These are phyloP conservation scores for Melinopterus prodromus DNA, from an alignment of 2,888 invertebrate species.

Conservation along the genomic window DNA sequence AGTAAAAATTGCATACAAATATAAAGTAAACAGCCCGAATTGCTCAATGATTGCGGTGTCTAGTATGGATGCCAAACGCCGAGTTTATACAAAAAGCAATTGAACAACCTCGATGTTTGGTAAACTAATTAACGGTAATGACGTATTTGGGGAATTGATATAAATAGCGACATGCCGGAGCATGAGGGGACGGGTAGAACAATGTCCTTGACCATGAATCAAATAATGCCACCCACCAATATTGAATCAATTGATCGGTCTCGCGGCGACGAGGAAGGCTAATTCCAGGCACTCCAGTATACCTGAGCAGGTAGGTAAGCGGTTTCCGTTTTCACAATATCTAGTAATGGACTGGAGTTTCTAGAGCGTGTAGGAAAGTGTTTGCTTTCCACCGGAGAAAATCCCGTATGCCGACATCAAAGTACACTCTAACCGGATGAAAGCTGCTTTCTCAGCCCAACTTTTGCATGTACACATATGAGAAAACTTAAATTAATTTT, in stretches of 20 bases:
- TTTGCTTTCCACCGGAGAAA: conserved; percentile 4
- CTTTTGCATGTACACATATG: conserved; percentile 20
- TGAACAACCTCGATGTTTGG: no score
- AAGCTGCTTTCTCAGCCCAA: conserved; percentile 12
- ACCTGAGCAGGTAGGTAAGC: neutral
- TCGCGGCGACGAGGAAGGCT: neutral
- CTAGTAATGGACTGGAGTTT: neutral
- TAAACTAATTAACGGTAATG: no score
- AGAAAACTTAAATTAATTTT: conserved; percentile 26
- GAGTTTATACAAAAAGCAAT: no score
- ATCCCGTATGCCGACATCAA: neutral
- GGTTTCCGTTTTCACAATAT: neutral
- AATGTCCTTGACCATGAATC: neutral
- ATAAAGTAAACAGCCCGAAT: no score
- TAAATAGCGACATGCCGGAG: no score
- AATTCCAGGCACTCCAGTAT: neutral
- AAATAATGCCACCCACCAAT: neutral
- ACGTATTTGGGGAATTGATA: no score
- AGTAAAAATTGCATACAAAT: no score
- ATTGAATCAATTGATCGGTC: neutral
- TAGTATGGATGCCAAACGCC: no score
- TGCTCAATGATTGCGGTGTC: no score
- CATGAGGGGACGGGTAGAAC: no score
- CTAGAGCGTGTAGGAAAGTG: neutral
- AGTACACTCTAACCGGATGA: conserved; percentile 7